phyloP scores from a whole-genome alignment of 2,797 vertebrate genomes.

The Onychomys leucogaster region DNA sequence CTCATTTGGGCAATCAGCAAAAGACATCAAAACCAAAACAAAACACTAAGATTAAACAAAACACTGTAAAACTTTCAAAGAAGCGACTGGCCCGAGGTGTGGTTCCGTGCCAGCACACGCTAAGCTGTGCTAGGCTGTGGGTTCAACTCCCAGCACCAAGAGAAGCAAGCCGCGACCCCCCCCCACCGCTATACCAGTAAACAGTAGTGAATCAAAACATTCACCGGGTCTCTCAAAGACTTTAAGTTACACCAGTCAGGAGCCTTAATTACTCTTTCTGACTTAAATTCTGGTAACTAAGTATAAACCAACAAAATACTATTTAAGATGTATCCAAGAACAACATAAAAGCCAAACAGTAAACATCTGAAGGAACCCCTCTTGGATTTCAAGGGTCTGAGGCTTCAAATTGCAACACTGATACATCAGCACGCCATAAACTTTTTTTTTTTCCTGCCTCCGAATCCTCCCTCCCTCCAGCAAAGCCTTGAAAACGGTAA shows the following conservation, averaged over 20 bases:
- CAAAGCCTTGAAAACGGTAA: not conserved
- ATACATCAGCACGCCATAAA: not conserved
- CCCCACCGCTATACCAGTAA: not conserved
- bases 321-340: not conserved
- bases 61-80: slow-evolving; percentile 27
- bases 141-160: not conserved
- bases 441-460: not conserved
- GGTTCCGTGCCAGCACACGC: not conserved
- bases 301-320: not conserved
- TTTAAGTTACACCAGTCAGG: not conserved
- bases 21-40: not conserved
- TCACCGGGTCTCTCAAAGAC: not conserved
- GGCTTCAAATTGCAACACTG: not conserved
- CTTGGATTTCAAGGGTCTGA: not conserved
- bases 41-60: not conserved
- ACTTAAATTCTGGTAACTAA: not conserved
- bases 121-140: too few relatives aligned
- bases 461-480: not conserved
- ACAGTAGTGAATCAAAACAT: not conserved
- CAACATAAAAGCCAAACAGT: not conserved
- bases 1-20: not conserved
- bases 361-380: not conserved
- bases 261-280: not conserved
- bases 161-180: not conserved
- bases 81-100: not conserved